Conservation (phyloP, 2,113 vertebrate genomes). For the Oostethus manadensis region DNA sequence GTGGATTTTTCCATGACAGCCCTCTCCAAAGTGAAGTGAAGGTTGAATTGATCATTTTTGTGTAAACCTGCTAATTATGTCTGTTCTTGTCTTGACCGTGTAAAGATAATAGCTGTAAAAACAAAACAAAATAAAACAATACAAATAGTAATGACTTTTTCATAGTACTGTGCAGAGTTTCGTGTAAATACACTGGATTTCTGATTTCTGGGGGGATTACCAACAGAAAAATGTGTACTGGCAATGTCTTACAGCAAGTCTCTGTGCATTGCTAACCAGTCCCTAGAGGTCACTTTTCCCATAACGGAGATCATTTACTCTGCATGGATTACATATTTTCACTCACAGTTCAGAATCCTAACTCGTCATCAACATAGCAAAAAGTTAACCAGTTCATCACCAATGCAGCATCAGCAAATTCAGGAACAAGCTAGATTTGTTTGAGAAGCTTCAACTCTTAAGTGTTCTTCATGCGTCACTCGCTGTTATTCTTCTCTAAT, state of each 20-base stretch:
- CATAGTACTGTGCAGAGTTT: neutral
- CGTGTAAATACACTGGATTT: neutral
- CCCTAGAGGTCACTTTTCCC: constrained; percentile 14
- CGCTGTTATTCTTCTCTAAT: constrained; percentile 11
- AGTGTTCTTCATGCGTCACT: neutral
- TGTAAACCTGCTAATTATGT: too few species aligned
- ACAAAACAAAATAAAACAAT: too few species aligned
- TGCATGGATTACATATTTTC: constrained; percentile 7
- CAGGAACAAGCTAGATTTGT: neutral
- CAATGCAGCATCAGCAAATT: neutral
- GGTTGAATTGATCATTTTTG: too few species aligned
- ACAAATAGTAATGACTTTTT: neutral
- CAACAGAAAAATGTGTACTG: constrained; percentile 13
- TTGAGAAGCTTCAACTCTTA: neutral
- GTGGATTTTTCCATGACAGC: too few species aligned
- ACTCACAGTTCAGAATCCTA: constrained; percentile 7
- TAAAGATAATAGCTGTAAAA: too few species aligned
- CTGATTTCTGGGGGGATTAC: neutral
- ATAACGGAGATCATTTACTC: neutral
- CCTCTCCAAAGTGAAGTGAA: too few species aligned
- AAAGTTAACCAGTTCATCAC: constrained; percentile 8
- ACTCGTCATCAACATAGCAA: constrained; percentile 5
- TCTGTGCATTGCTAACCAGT: constrained; percentile 14
- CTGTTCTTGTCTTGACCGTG: too few species aligned
- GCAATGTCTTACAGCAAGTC: neutral